Evolutionary conservation across 2,888 invertebrate genomes (phyloP).

Genomic region (Eustalomyia histrio): DNA sequence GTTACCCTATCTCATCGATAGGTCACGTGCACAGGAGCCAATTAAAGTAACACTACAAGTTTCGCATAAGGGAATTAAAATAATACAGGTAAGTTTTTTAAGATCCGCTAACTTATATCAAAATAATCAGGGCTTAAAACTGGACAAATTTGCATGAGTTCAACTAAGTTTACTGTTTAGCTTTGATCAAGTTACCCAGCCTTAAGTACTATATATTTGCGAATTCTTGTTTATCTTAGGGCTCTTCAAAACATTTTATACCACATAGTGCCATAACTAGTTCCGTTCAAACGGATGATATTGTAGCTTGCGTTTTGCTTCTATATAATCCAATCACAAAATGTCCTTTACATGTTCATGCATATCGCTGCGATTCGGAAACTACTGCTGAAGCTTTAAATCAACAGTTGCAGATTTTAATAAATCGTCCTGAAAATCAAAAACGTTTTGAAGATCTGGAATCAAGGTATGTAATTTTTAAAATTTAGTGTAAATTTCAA

Average conservation of each 20-base stretch:
- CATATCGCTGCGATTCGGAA: constrained; percentile 95
- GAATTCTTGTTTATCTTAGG: constrained; percentile 69
- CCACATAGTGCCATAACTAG: constrained; percentile 96
- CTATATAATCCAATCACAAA: constrained; percentile 96
- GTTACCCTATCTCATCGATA: constrained; percentile 89
- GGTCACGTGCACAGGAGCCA: constrained; percentile 91
- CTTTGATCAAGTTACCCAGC: no score
- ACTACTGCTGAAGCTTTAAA: constrained; percentile 94
- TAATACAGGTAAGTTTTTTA: constrained; percentile 85
- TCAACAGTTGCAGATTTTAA: constrained; percentile 89
- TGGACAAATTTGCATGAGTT: no score
- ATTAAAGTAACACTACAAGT: constrained; percentile 95
- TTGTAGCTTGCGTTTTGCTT: constrained; percentile 95
- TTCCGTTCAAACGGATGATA: constrained; percentile 93
- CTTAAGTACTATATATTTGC: neutral
- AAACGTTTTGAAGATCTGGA: constrained; percentile 92
- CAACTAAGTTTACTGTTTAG: no score
- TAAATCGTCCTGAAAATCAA: constrained; percentile 91
- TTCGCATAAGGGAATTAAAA: constrained; percentile 95
- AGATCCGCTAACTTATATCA: no score
- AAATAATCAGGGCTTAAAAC: no score
- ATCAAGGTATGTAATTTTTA: constrained; percentile 76
- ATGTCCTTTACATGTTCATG: constrained; percentile 97
- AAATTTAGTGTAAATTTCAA: neutral
- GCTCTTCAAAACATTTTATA: constrained; percentile 93